Evolutionary conservation across 2,888 invertebrate genomes (phyloP).

Genomic region (Drosophila maculinotata): DNA sequence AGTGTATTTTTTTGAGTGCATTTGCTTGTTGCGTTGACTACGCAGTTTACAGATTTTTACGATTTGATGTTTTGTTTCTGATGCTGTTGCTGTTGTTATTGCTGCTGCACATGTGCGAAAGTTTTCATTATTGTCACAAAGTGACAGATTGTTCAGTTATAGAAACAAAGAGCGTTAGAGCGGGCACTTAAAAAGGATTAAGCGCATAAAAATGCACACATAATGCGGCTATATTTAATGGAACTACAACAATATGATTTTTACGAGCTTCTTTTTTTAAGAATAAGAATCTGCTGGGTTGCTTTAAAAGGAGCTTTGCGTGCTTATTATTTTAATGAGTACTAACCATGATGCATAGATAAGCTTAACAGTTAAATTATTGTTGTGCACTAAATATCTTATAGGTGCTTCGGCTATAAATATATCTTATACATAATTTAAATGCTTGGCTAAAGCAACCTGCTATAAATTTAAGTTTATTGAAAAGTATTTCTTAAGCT

Average conservation of each 20-base stretch:
- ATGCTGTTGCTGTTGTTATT: conserved; percentile 1
- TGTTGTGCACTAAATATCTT: not conserved
- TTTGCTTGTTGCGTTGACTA: conserved; percentile 76
- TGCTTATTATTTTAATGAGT: conserved; percentile 14
- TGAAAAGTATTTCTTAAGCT: no score
- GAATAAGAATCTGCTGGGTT: conserved; percentile 6
- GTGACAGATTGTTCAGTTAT: conserved; percentile 66
- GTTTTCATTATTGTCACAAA: conserved; percentile 67
- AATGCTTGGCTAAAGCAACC: no score
- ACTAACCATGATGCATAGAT: conserved; percentile 12
- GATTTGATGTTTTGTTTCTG: conserved; percentile 45
- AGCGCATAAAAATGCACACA: conserved; percentile 53
- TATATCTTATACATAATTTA: no score
- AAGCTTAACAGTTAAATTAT: conserved; percentile 9
- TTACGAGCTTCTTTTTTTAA: conserved; percentile 7
- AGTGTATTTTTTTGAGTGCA: conserved; percentile 57
- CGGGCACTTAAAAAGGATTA: conserved; percentile 45
- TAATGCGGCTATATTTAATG: conserved; percentile 44
- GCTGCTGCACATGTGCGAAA: conserved; percentile 45
- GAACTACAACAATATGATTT: conserved; percentile 24
- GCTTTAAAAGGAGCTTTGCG: conserved; percentile 8
- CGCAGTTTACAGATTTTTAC: conserved; percentile 67
- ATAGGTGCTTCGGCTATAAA: not conserved
- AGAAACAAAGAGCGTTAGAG: conserved; percentile 1
- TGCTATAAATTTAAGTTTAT: no score